Evolutionary conservation across 2,113 vertebrate species (phyloP), one percentile per base, ranked within the genome.

Genomic region (Microtus pennsylvanicus): DNA sequence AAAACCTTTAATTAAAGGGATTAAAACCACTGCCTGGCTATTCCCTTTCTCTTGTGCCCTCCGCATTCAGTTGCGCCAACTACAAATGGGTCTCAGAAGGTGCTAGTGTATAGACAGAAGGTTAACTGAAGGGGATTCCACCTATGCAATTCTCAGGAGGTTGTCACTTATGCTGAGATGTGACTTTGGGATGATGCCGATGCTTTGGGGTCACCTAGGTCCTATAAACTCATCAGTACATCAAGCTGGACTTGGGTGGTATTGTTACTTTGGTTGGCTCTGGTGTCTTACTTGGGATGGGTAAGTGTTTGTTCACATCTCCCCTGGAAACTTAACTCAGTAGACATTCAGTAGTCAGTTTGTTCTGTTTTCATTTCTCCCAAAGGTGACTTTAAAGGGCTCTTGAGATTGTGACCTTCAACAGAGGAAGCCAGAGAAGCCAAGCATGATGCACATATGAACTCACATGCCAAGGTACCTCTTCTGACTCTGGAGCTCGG

Each of bases 371-470:
- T 65, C 55, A 63, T 85, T 63, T 76, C 26, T 87, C 70, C 83
- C 75, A 90, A 85, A 75, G 35, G 58, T 85, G 5, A 58, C 85
- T 78, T 69, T 42, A 63, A 92, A 14, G 22, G 63, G 55, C 42
- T 89, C 76, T 72, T 11, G n/a, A 70, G 42, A 75, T 14, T 19
- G 13, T 38, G 55, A 74, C 26, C 9, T 33, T 12, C 50, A 45
- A n/a, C 28, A 42, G n/a, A 90, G n/a, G 28, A 61, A 26, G 28
- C 24, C 52, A 35, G 80, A 72, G 58, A 89, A 94, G 50, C 6
- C 22, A 8, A 7, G 19, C 52, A 12, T 2, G 14, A 26, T 50
- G 11, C 2, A 8, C 33, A n/a, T 38, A 0, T 5, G 10, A 17
- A 67, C 91, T 35, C 9, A 26, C 6, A 16, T 3, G 35, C 33